Base-by-base conservation (phyloP, 2,113 vertebrate genomes). In the Myiozetetes cayanensis region DNA sequence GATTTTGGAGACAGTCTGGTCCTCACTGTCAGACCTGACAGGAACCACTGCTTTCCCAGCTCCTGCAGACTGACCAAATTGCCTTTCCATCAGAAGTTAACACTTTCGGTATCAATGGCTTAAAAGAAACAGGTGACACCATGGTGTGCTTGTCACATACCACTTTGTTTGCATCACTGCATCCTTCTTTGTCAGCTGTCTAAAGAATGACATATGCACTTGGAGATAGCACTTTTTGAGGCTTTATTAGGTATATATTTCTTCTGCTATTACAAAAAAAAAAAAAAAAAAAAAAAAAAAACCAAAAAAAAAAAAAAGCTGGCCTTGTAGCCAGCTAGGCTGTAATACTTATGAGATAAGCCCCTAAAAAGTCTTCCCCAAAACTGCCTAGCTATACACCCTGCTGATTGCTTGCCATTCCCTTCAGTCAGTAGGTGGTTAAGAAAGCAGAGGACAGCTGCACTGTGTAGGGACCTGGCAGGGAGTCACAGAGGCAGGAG, bases 361-460 rank as follows among this genome's bases (percentile, higher is more conserved):
- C 13, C 20, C 66, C 63, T 87, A 78, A 90, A 95, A 91, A 82
- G 21, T 8, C 28, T 92, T 84, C 22, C 47, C 28, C 23, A 43
- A 44, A 94, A 47, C 16, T 0, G 3, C 50, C 59, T 41, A 86
- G 23, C 78, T 59, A 25, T 33, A 30, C 23, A 43, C 14, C 46
- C 85, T 52, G 43, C 46, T 62, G 63, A 82, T 24, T 67, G 70
- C 39, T 56, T 83, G 53, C 53, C 62, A 84, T 77, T 94, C 62
- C 53, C 63, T 87, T 77, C 73, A 62, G 58, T 39, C 74, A 86
- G 67, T 43, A 44, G 61, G 84, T 47, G 53, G 68, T 53, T 87
- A 81, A 84, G 61, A 78, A 96, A 90, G 41, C 82, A 94, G 43
- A 81, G 59, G 67, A 59, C 71, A 89, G 43, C 70, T 91, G 59